These are phyloP conservation scores for Chrysaora quinquecirrha DNA, from an alignment of 30 jellyfish, hydroid and myxozoan genomes.

Conservation along the genomic window DNA sequence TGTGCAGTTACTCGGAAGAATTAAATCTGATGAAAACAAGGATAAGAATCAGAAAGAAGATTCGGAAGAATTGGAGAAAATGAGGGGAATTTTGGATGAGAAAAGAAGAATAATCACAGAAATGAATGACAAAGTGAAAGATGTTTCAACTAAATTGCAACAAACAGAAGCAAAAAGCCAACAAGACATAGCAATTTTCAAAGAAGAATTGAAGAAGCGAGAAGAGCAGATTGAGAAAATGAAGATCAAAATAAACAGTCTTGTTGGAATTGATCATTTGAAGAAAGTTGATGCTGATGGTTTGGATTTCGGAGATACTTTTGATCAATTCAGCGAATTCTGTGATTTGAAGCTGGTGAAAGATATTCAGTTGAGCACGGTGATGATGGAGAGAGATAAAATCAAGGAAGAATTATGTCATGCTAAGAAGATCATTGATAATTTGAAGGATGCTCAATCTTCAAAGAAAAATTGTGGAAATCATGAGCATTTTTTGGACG, in stretches of 20 bases:
- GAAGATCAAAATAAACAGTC: not conserved
- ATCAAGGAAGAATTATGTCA: not conserved
- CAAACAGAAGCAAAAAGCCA: not conserved
- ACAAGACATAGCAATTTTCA: not conserved
- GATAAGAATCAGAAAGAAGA: not conserved
- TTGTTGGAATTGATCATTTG: not conserved
- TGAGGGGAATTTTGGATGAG: not conserved
- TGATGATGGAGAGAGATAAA: not conserved
- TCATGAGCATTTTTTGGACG: slow-evolving; percentile 16
- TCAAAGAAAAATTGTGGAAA: not conserved
- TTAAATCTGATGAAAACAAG: not conserved
- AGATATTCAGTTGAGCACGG: not conserved
- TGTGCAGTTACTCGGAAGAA: not conserved
- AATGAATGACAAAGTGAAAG: not conserved
- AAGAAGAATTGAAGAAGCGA: not conserved
- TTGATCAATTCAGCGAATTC: not conserved
- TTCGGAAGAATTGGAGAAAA: not conserved
- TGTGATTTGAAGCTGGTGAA: not conserved
- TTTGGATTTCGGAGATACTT: not conserved
- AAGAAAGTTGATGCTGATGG: not conserved
- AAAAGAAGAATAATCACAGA: not conserved
- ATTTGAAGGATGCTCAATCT: not conserved
- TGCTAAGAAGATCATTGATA: not conserved
- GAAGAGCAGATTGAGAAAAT: slow-evolving; percentile 10
- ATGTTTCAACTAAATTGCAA: not conserved